A percentile compares a stretch with the other conserved stretches of the same genome.
Evolutionary conservation across 2,888 invertebrate species (phyloP).

Genomic region (Drosophila aldrichi): DNA sequence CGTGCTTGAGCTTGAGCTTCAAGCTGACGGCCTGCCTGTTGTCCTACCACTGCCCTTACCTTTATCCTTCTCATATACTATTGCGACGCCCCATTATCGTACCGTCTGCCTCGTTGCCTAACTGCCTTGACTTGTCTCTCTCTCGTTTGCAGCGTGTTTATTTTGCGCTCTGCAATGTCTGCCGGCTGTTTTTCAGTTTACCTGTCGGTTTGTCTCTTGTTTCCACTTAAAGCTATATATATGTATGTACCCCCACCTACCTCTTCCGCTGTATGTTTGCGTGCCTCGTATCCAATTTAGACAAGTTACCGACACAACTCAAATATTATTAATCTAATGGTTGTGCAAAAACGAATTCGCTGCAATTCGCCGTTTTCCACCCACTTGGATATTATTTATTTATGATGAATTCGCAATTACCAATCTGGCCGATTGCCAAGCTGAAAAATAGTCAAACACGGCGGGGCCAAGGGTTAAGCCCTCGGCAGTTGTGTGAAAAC

Average conservation of each 20-base stretch:
- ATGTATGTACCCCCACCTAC: background rate
- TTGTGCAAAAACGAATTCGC: conserved; percentile 23
- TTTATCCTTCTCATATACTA: background rate
- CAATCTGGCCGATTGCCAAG: conserved; percentile 11
- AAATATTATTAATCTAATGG: conserved; percentile 73
- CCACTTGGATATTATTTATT: conserved; percentile 12
- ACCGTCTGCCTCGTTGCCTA: conserved; percentile 23
- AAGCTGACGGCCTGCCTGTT: conserved; percentile 11
- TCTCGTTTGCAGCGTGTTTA: conserved; percentile 58
- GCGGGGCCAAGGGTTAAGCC: too few species aligned
- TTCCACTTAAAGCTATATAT: background rate
- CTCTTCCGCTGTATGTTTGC: too few species aligned
- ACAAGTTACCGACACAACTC: conserved; percentile 64
- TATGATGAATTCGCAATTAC: conserved; percentile 15
- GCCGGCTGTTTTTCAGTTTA: conserved; percentile 57
- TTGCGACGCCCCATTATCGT: background rate
- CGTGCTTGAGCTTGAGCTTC: conserved; percentile 20
- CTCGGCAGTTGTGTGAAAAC: too few species aligned
- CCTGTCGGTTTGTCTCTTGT: conserved; percentile 31
- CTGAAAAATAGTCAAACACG: background rate
- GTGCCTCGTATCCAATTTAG: conserved; percentile 35
- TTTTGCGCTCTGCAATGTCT: conserved; percentile 59
- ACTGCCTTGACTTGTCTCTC: conserved; percentile 62
- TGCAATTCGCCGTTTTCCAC: background rate
- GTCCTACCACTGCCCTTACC: background rate